Evolutionary conservation across 2,797 vertebrate genomes (phyloP).

Genomic region (Peromyscus melanophrys): DNA sequence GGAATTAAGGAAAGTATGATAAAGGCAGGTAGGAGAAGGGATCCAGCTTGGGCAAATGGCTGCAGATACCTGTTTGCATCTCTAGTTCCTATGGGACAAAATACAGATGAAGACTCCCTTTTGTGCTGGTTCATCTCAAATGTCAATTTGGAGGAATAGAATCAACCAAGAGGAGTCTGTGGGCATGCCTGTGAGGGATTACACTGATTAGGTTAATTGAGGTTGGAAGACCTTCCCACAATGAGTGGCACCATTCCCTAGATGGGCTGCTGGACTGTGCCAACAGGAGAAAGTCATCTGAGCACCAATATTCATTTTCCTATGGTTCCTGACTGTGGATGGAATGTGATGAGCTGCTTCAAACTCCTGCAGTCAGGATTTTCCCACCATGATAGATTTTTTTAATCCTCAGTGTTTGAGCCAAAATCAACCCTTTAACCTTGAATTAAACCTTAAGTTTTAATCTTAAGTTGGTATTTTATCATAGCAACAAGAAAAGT

Average conservation of each 20-base stretch:
- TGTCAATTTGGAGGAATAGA: background rate
- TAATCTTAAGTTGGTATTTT: background rate
- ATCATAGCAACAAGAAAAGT: background rate
- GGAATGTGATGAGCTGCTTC: background rate
- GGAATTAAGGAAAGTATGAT: background rate
- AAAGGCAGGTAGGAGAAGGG: background rate
- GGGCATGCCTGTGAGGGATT: background rate
- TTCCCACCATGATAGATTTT: background rate
- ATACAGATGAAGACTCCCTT: background rate
- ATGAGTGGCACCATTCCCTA: background rate
- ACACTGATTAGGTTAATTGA: background rate
- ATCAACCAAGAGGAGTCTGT: background rate
- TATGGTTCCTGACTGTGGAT: background rate
- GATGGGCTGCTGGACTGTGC: background rate
- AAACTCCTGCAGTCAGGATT: background rate
- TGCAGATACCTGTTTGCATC: background rate
- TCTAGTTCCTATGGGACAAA: background rate
- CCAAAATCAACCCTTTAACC: background rate
- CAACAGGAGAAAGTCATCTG: background rate
- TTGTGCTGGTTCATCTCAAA: background rate
- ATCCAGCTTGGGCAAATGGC: background rate
- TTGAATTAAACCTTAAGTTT: background rate
- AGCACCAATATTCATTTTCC: background rate
- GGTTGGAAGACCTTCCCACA: background rate
- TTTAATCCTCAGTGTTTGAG: background rate